Percentiles rank a stretch among this genome's conserved stretches.
phyloP scores from a whole-genome alignment of 2,888 invertebrate species.

The Morpho achilles region DNA sequence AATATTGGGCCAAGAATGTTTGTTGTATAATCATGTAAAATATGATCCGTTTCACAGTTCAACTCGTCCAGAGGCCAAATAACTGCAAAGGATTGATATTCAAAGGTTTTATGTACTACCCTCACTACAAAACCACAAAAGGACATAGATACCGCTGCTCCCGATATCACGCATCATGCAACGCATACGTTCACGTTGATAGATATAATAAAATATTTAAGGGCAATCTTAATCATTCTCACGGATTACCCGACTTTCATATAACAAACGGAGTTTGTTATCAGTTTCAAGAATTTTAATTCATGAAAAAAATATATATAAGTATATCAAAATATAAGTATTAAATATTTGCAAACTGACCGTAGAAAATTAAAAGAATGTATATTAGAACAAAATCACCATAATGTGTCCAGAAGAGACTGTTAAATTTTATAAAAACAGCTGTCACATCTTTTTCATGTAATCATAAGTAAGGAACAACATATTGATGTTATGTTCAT shows the following conservation, averaged over 20 bases:
- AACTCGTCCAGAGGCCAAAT: conserved; percentile 1
- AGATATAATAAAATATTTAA: neutral
- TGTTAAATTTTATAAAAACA: too few species aligned
- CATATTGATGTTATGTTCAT: too few species aligned
- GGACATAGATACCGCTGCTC: conserved; percentile 6
- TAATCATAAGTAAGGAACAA: too few species aligned
- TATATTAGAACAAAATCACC: too few species aligned
- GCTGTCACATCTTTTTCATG: too few species aligned
- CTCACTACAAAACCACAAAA: conserved; percentile 1
- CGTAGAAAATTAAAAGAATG: too few species aligned
- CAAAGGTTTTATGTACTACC: conserved; percentile 3
- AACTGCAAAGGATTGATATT: conserved; percentile 2
- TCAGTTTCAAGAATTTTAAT: too few species aligned
- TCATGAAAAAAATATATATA: too few species aligned
- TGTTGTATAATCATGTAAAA: neutral
- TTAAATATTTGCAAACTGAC: too few species aligned
- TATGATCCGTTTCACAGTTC: neutral
- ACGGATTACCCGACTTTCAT: neutral
- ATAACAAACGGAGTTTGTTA: conserved; percentile 1
- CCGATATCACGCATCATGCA: neutral
- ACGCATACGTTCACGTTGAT: conserved; percentile 4
- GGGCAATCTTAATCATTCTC: neutral
- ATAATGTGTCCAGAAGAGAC: too few species aligned
- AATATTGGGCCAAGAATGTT: too few species aligned
- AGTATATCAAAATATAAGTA: too few species aligned